Conservation (phyloP, 2,113 vertebrate species). For the Planiliza haematocheilus region DNA sequence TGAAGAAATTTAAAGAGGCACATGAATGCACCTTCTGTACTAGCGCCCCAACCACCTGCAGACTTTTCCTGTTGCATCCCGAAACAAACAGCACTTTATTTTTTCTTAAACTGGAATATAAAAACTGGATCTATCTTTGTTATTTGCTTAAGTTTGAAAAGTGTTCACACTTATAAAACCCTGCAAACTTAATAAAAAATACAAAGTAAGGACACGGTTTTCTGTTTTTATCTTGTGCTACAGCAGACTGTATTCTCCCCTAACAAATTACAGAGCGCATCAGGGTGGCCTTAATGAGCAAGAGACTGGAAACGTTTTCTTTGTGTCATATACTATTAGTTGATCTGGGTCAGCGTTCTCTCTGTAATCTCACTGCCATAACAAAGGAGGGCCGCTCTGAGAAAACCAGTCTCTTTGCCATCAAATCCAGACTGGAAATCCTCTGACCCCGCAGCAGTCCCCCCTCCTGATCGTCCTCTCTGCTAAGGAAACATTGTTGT, state of each 20-base stretch:
- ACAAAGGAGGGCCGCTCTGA: conserved; percentile 60
- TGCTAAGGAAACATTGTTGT: conserved; percentile 55
- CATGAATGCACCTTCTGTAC: conserved; percentile 77
- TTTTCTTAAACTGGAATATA: conserved; percentile 21
- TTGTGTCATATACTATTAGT: conserved; percentile 72
- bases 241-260: background rate
- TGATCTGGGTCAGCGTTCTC: conserved; percentile 77
- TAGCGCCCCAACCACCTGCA: conserved; percentile 69
- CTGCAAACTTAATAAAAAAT: background rate
- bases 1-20: conserved; percentile 49
- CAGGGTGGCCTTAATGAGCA: conserved; percentile 66
- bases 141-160: background rate
- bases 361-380: conserved; percentile 70
- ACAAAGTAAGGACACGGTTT: background rate
- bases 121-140: background rate
- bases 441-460: conserved; percentile 33
- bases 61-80: conserved; percentile 57
- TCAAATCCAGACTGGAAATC: conserved; percentile 65
- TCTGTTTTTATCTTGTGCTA: background rate
- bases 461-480: conserved; percentile 30
- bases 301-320: conserved; percentile 73
- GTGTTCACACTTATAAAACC: background rate
- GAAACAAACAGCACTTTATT: conserved; percentile 65
- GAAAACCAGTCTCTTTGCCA: conserved; percentile 50
- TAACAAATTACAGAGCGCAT: conserved; percentile 37